phyloP scores from a whole-genome alignment of 2,888 invertebrate genomes.

The Agonopterix alstromeriana region DNA sequence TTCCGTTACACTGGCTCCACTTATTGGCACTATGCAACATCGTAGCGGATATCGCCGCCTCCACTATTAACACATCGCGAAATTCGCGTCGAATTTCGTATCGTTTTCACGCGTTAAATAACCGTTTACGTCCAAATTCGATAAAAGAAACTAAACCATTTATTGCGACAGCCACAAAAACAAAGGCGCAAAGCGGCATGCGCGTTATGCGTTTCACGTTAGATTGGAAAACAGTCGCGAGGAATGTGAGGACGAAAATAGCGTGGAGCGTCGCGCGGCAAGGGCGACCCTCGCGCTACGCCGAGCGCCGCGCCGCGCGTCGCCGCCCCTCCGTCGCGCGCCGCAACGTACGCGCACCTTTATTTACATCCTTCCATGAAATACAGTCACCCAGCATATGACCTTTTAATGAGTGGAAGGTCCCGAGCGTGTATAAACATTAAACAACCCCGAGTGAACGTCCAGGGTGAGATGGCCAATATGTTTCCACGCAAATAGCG shows the following conservation, averaged over 20 bases:
- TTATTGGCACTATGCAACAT: slow-evolving; percentile 43
- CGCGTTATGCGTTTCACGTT: slow-evolving; percentile 70
- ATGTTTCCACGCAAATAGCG: too few relatives aligned
- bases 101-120: slow-evolving; percentile 20
- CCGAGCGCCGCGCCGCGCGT: slow-evolving; percentile 17
- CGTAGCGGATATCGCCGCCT: slow-evolving; percentile 22
- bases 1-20: slow-evolving; percentile 32
- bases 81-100: slow-evolving; percentile 16
- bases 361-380: slow-evolving; percentile 62
- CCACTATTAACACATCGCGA: slow-evolving; percentile 20
- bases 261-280: slow-evolving; percentile 69
- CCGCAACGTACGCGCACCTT: slow-evolving; percentile 31
- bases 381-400: slow-evolving; percentile 38
- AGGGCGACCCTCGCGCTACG: slow-evolving; percentile 65
- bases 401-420: slow-evolving; percentile 49
- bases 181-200: slow-evolving; percentile 64
- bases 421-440: slow-evolving; percentile 26
- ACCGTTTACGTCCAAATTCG: slow-evolving; percentile 31
- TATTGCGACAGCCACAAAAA: slow-evolving; percentile 41
- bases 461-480: background rate
- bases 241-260: slow-evolving; percentile 75
- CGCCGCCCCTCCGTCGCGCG: slow-evolving; percentile 20
- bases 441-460: slow-evolving; percentile 29
- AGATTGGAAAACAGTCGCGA: slow-evolving; percentile 72
- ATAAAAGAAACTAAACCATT: slow-evolving; percentile 28